Percentiles rank a stretch among this genome's conserved stretches.
phyloP scores from a whole-genome alignment of 1,140 invertebrate genomes.

The Diploscapter pachys region DNA sequence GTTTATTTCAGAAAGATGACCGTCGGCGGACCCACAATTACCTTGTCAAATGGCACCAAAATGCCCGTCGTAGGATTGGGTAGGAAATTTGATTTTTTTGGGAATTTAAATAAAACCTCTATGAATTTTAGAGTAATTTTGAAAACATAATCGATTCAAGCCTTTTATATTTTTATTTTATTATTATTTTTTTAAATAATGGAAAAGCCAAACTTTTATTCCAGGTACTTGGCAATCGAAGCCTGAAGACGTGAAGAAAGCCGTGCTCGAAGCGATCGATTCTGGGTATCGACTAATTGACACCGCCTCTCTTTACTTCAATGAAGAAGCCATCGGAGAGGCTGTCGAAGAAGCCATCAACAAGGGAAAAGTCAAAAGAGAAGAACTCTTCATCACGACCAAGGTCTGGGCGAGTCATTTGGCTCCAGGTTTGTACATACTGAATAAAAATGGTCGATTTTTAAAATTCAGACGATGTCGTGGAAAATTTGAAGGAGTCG shows the following conservation, averaged over 20 bases:
- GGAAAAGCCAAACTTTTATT: too few species aligned
- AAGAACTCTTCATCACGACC: conserved; percentile 77
- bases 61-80: conserved; percentile 71
- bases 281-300: conserved; percentile 78
- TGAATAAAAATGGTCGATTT: conserved; percentile 11
- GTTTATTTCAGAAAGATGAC: conserved; percentile 12
- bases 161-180: conserved; percentile 3
- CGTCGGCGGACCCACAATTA: conserved; percentile 21
- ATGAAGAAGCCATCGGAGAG: conserved; percentile 74
- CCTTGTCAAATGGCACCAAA: conserved; percentile 47
- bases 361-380: conserved; percentile 69
- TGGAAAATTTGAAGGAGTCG: conserved; percentile 71
- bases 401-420: conserved; percentile 64
- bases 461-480: conserved; percentile 67
- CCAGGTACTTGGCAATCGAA: conserved; percentile 63
- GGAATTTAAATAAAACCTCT: too few species aligned
- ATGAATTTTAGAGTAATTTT: too few species aligned
- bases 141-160: neutral
- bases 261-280: conserved; percentile 69
- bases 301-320: conserved; percentile 73
- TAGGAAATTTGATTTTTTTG: conserved; percentile 20
- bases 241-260: conserved; percentile 67
- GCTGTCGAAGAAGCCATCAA: conserved; percentile 73
- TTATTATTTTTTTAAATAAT: neutral
- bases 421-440: neutral